These are phyloP conservation scores for Leucoraja erinaceus DNA, from an alignment of 2,113 vertebrate species.

Conservation along the genomic window DNA sequence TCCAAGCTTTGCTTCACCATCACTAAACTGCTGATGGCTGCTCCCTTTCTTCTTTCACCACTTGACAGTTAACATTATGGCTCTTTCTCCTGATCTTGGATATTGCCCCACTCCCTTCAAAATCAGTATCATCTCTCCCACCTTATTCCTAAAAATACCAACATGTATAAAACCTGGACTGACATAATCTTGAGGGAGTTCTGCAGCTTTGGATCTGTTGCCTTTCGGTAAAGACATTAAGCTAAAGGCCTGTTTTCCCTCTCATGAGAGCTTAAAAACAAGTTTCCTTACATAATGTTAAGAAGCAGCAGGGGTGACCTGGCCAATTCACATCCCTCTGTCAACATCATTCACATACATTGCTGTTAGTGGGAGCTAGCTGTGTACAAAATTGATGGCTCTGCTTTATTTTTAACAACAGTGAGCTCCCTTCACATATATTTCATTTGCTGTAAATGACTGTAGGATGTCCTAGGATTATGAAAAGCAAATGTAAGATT, in stretches of 20 bases:
- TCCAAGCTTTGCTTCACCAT: background rate
- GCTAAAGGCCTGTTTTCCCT: background rate
- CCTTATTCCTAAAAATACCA: background rate
- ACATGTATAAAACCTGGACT: background rate
- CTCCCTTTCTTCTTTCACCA: background rate
- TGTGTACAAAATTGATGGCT: background rate
- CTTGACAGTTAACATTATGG: background rate
- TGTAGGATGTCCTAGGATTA: background rate
- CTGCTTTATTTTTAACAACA: background rate
- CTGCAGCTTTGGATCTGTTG: background rate
- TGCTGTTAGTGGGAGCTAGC: background rate
- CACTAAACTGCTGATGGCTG: background rate
- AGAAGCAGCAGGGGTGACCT: background rate
- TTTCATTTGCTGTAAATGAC: background rate
- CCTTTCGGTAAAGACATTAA: background rate
- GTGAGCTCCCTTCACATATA: background rate
- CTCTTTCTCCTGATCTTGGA: background rate
- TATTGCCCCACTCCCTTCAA: background rate
- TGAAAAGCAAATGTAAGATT: background rate
- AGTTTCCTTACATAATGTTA: background rate
- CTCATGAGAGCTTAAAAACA: background rate
- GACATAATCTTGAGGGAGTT: background rate
- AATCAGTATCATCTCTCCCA: background rate
- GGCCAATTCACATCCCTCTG: background rate
- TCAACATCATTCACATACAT: background rate